Conservation (phyloP, 2,113 vertebrate species). For the Hippocampus mohnikei region DNA sequence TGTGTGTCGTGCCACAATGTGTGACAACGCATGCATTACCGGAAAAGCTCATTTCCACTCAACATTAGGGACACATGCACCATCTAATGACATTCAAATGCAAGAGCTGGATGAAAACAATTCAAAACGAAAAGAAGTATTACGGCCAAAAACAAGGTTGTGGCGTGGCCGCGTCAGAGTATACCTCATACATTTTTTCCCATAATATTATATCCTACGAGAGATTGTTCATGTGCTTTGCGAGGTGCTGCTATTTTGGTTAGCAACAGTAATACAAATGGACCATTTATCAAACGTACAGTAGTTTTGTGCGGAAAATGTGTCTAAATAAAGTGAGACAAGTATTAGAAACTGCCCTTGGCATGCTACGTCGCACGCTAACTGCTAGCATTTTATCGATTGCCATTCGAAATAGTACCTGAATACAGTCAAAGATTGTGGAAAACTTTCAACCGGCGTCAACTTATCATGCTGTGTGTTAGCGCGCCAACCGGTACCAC, state of each 20-base stretch:
- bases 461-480: too few relatives aligned
- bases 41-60: neutral
- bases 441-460: too few relatives aligned
- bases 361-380: neutral
- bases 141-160: neutral
- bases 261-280: neutral
- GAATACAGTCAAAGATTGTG: too few relatives aligned
- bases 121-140: neutral
- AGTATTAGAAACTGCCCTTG: neutral
- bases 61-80: neutral
- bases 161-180: too few relatives aligned
- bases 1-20: conserved; percentile 2
- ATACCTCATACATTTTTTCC: too few relatives aligned
- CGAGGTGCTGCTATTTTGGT: neutral
- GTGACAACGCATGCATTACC: conserved; percentile 1
- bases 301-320: too few relatives aligned
- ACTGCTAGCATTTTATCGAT: neutral
- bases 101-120: neutral
- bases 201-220: neutral
- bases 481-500: too few relatives aligned
- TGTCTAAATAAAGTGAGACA: neutral
- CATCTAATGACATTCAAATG: neutral
- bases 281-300: neutral
- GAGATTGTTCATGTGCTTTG: neutral
- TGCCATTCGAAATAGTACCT: neutral